Evolutionary conservation across 2,888 invertebrate species (phyloP), one percentile per base, ranked within the genome.

Genomic region (Boloria selene): DNA sequence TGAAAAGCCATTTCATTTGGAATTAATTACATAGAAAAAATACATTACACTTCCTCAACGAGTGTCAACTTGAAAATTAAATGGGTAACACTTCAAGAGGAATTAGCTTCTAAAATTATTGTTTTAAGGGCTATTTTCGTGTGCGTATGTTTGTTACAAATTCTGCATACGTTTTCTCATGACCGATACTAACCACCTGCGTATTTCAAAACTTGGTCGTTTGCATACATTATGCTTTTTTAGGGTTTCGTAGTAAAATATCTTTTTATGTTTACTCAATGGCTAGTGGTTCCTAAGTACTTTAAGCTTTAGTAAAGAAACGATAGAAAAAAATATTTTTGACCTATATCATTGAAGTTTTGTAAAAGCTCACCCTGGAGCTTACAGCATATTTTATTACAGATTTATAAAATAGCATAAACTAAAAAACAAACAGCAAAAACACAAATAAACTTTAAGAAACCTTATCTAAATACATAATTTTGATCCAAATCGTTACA

Each of bases 11-110:
- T 76, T 76, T 64, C 73, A 76, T 74, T 76, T 61, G 53, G 72
- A 73, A 76, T 76, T 77, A 76, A 77, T 77, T 76, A 74, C 72
- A 65, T 69, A 69, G 67, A 75, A 75, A 73, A 74, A 75, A 73
- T 68, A 73, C 69, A 74, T 72, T 72, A 71, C 67, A 66, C 53
- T 59, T 54, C 51, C 67, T 58, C 22, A 16, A 60, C 62, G 26
- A 13, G 14, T 3, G 13, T 54, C 59, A 13, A 62, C 45, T 14
- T 26, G 22, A 13, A 18, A 16, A 53, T 50, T 18, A 62, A 59
- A 31, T 18, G 0, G 2, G 16, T 45, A 45, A 42, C 22, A n/a
- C 0, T 31, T 31, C n/a, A 58, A 31, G 16, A n/a, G 3, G 44
- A 26, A 49, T 1, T 38, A 26, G 3, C 17, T 52, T 18, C n/a